phyloP scores from a whole-genome alignment of 2,888 invertebrate genomes.

The Drosophila longiperda region DNA sequence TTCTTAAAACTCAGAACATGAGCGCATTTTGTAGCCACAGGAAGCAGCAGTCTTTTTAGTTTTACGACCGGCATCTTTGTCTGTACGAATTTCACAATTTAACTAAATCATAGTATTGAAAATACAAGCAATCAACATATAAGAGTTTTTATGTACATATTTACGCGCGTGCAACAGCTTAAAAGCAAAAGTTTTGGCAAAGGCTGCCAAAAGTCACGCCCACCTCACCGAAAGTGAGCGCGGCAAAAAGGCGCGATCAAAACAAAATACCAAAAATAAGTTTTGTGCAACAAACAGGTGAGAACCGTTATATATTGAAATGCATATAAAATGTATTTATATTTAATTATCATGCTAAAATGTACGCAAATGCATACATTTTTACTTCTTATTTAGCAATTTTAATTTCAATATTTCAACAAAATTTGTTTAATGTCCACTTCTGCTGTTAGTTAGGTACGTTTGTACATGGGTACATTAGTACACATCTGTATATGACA shows the following conservation, averaged over 20 bases:
- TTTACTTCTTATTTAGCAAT: neutral
- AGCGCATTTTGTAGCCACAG: conserved; percentile 30
- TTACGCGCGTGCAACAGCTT: conserved; percentile 5
- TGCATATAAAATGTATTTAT: neutral
- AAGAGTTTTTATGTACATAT: neutral
- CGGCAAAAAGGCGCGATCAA: conserved; percentile 54
- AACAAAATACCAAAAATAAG: conserved; percentile 55
- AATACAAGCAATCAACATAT: conserved; percentile 5
- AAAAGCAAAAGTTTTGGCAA: conserved; percentile 20
- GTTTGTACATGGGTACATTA: neutral
- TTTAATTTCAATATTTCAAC: neutral
- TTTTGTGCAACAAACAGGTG: conserved; percentile 34
- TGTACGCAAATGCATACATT: neutral
- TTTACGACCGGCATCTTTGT: conserved; percentile 44
- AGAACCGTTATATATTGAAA: conserved; percentile 1
- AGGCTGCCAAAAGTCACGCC: conserved; percentile 17
- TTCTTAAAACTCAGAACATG: conserved; percentile 22
- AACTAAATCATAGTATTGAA: neutral
- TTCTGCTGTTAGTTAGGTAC: neutral
- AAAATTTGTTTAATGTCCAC: neutral
- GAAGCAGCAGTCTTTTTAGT: conserved; percentile 55
- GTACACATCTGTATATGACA: neutral
- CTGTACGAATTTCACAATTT: conserved; percentile 20
- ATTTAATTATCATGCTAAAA: neutral
- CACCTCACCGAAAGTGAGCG: conserved; percentile 8